phyloP scores from a whole-genome alignment of 1,140 invertebrate species.

The Drosophila guanche region DNA sequence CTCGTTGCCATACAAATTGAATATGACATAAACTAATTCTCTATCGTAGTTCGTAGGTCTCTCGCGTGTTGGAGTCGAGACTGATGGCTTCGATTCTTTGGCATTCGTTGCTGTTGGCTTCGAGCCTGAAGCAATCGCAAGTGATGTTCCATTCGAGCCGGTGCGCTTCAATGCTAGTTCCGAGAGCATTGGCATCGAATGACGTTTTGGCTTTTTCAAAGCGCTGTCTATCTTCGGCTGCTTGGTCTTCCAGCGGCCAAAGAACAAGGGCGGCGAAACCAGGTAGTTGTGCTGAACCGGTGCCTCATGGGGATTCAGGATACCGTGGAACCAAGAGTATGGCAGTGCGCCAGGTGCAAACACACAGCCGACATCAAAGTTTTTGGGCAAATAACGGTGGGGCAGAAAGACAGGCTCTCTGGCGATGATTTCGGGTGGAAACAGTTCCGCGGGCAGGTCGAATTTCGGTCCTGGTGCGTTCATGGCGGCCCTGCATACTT shows the following conservation, averaged over 20 bases:
- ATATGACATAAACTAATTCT: too few relatives aligned
- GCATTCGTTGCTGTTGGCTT: too few relatives aligned
- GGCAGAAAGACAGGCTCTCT: conserved; percentile 27
- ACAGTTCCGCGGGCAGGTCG: conserved; percentile 20
- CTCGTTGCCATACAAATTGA: too few relatives aligned
- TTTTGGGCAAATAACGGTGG: conserved; percentile 16
- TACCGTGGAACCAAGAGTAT: background rate
- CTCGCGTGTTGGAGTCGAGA: too few relatives aligned
- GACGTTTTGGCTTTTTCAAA: too few relatives aligned
- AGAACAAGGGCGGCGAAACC: conserved; percentile 36
- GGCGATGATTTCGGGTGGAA: background rate
- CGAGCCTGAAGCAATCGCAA: too few relatives aligned
- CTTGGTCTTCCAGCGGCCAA: conserved; percentile 20
- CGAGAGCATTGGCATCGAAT: too few relatives aligned
- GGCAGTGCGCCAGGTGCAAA: conserved; percentile 32
- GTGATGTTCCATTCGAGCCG: too few relatives aligned
- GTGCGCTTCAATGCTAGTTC: too few relatives aligned
- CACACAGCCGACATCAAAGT: conserved; percentile 39
- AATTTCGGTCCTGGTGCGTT: background rate
- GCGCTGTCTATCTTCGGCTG: background rate
- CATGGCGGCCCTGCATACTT: background rate
- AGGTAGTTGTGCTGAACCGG: background rate
- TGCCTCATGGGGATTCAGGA: background rate
- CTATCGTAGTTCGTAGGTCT: too few relatives aligned
- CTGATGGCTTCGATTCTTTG: too few relatives aligned